phyloP scores from a whole-genome alignment of 2,888 invertebrate species.

The Fabriciana adippe region DNA sequence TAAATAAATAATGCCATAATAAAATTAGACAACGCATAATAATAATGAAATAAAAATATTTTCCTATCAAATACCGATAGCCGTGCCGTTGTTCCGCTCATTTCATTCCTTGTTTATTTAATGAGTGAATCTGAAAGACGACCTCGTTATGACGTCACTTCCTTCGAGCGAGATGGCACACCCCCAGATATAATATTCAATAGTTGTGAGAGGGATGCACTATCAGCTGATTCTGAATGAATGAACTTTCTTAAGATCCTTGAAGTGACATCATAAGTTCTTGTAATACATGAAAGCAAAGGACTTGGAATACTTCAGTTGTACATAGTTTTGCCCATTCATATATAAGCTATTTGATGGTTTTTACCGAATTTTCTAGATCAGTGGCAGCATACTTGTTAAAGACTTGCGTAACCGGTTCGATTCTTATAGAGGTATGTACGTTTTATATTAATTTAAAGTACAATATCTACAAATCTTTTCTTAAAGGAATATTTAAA shows the following conservation, averaged over 20 bases:
- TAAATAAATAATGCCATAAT: background rate
- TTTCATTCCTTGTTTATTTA: conserved; percentile 74
- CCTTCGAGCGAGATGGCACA: conserved; percentile 57
- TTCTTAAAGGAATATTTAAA: too few species aligned
- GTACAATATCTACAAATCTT: too few species aligned
- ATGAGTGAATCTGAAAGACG: conserved; percentile 77
- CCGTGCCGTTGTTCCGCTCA: conserved; percentile 49
- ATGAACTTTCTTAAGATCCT: conserved; percentile 64
- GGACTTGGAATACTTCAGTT: conserved; percentile 4
- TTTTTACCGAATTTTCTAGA: too few species aligned
- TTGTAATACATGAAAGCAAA: conserved; percentile 25
- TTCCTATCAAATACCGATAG: background rate
- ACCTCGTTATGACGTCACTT: conserved; percentile 79
- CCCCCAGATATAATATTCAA: conserved; percentile 39
- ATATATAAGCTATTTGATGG: background rate
- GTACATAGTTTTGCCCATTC: background rate
- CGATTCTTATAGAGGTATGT: too few species aligned
- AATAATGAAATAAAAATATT: background rate
- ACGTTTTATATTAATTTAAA: too few species aligned
- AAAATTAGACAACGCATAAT: background rate
- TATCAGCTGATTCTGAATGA: conserved; percentile 66
- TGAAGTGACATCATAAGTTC: conserved; percentile 36
- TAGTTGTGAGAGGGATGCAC: conserved; percentile 50
- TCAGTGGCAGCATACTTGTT: too few species aligned
- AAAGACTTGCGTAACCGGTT: too few species aligned